Evolutionary conservation across 2,888 invertebrate species (phyloP), one percentile per base, ranked within the genome.

Genomic region (Mesorhabditis spiculigera): DNA sequence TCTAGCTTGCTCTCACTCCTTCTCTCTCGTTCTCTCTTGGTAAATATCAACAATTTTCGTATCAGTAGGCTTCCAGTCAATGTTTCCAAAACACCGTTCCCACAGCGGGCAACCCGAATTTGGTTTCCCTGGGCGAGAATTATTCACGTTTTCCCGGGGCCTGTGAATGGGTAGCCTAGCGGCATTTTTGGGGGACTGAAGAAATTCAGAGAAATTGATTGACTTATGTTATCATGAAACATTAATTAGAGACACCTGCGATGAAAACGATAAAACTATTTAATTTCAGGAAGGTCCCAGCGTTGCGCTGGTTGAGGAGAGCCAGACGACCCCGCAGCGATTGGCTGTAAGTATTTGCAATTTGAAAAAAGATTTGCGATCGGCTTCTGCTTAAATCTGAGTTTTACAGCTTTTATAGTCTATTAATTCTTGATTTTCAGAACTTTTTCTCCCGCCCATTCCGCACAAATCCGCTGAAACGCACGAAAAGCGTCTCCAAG

Each of bases 401-500:
- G 63, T 63, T 66, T 6, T 64, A 16, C 16, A 43, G 43, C 10
- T 61, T 8, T 71, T 63, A 28, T 5, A 4, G 13, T n/a, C 42
- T 41, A 5, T 8, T n/a, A 42, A 28, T 71, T 28, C 28, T 28
- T 28, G 28, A 28, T 28, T 28, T 82, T 71, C 73, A 84, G 83
- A 83, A 81, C 68, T 84, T 86, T 70, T 71, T 86, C 58, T 75
- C 85, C 8, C 75, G 81, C 58, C 86, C 83, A 5, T 83, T 85
- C 73, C 81, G 82, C 45, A 74, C 79, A 65, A 85, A 85, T 74
- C 83, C 84, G 10, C 68, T 86, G 70, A 86, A 86, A 74, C 75
- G 86, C 66, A 85, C 86, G 58, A 86, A 86, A 69, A 86, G 85
- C 73, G 86, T 86, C 45, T 81, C 84, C 67, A 86, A 86, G 71